Evolutionary conservation across 2,113 vertebrate species (phyloP).

Genomic region (Egretta garzetta): DNA sequence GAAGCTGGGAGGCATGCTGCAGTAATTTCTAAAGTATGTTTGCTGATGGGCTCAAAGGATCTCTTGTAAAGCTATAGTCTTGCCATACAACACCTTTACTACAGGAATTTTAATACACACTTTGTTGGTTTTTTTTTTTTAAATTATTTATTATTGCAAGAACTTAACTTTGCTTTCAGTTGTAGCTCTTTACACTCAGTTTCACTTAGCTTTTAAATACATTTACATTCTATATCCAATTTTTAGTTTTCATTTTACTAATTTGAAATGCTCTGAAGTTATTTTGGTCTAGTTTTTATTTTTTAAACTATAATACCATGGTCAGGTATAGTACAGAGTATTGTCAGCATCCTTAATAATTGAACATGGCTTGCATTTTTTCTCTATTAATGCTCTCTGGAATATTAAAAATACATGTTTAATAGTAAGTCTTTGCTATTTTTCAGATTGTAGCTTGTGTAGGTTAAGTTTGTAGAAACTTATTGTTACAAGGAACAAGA

Average conservation of each 20-base stretch:
- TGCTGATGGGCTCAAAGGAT: neutral
- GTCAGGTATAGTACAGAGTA: neutral
- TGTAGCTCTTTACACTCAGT: neutral
- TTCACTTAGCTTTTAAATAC: neutral
- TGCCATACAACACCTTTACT: neutral
- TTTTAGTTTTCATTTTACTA: neutral
- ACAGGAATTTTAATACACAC: neutral
- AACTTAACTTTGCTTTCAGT: neutral
- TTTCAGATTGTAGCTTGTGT: constrained; percentile 51
- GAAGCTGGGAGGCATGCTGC: neutral
- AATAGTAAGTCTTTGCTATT: constrained; percentile 28
- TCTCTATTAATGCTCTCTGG: constrained; percentile 34
- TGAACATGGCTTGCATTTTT: constrained; percentile 51
- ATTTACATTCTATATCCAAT: neutral
- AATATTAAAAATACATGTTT: constrained; percentile 69
- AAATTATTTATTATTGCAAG: neutral
- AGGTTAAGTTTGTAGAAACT: constrained; percentile 49
- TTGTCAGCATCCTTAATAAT: constrained; percentile 48
- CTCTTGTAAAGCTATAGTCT: neutral
- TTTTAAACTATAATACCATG: neutral
- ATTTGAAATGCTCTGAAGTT: neutral
- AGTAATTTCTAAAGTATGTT: neutral
- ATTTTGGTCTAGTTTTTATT: neutral
- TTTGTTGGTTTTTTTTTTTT: neutral
- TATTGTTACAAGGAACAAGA: constrained; percentile 24